A percentile compares a stretch with the other conserved stretches of the same genome.
Conservation (phyloP, 1,140 invertebrate genomes). For the Hyphantria cunea region DNA sequence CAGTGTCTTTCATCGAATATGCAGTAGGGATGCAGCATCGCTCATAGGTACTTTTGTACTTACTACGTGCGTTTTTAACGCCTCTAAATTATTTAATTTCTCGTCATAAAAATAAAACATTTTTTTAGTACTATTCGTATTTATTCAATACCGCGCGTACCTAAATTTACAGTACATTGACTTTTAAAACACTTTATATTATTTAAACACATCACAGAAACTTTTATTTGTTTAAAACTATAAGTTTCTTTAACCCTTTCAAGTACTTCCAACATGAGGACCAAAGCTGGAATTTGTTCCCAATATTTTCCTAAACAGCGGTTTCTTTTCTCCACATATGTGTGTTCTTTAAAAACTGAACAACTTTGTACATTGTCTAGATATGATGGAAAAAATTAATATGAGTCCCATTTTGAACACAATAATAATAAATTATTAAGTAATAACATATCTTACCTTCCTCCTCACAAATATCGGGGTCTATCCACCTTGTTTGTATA, state of each 20-base stretch:
- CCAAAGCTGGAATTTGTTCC: slow-evolving; percentile 73
- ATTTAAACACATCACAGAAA: slow-evolving; percentile 41
- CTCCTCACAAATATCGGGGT: slow-evolving; percentile 63
- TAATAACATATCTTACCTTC: slow-evolving; percentile 51
- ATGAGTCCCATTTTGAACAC: background rate
- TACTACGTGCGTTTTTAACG: no score
- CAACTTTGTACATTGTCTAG: slow-evolving; percentile 50
- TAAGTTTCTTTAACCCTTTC: slow-evolving; percentile 27
- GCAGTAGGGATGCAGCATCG: no score
- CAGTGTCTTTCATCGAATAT: no score
- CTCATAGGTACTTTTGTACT: no score
- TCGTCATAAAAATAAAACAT: no score
- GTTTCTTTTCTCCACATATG: slow-evolving; percentile 59
- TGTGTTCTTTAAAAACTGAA: slow-evolving; percentile 37
- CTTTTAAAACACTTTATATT: slow-evolving; percentile 31
- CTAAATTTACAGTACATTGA: slow-evolving; percentile 45
- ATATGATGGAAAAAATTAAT: slow-evolving; percentile 30
- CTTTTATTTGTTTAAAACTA: slow-evolving; percentile 34
- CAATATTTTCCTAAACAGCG: slow-evolving; percentile 81
- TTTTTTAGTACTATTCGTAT: no score
- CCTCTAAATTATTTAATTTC: no score
- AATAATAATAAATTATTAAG: no score
- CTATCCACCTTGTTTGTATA: slow-evolving; percentile 82
- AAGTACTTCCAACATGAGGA: slow-evolving; percentile 54
- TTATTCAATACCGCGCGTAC: slow-evolving; percentile 14